Conservation (phyloP, 1,140 invertebrate genomes). For the Platorchestia sp. region DNA sequence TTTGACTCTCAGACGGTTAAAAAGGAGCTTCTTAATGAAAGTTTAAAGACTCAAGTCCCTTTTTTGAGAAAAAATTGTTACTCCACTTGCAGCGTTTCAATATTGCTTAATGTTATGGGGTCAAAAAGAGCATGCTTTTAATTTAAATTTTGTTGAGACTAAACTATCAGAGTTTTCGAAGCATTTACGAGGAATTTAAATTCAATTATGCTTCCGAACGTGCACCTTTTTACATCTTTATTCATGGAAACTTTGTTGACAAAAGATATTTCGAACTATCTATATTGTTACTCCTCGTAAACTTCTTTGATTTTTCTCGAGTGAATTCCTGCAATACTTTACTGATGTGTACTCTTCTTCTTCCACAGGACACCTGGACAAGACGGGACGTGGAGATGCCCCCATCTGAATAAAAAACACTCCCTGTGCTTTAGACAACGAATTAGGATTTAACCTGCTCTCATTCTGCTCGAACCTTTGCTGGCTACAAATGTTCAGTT, state of each 20-base stretch:
- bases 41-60: too few species aligned
- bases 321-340: background rate
- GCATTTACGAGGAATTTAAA: background rate
- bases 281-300: background rate
- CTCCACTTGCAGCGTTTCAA: background rate
- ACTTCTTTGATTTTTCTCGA: background rate
- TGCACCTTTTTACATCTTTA: background rate
- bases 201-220: background rate
- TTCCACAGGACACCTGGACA: background rate
- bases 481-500: background rate
- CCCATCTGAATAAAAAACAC: background rate
- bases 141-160: background rate
- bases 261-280: background rate
- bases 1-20: too few species aligned
- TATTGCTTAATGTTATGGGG: background rate
- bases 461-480: background rate
- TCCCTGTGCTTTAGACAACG: background rate
- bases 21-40: too few species aligned
- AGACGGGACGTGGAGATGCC: background rate
- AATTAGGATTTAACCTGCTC: background rate
- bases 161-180: background rate
- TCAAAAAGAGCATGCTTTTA: background rate
- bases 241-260: background rate
- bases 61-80: background rate
- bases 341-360: background rate